These are phyloP conservation scores for Adelognathus sp. DNA, from an alignment of 2,888 invertebrate species.

Conservation along the genomic window DNA sequence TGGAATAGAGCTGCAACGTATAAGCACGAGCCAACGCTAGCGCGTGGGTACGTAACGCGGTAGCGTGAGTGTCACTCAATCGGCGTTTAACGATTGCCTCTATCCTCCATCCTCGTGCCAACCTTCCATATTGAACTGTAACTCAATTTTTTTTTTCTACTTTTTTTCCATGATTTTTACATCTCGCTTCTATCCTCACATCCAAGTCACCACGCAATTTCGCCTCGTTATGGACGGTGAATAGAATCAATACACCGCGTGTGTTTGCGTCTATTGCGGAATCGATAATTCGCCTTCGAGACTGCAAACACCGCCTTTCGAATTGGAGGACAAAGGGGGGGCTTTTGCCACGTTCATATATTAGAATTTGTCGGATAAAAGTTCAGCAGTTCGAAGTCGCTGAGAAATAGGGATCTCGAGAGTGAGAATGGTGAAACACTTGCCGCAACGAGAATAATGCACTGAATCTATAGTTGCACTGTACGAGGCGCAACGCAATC, in stretches of 20 bases:
- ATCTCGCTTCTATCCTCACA: not conserved
- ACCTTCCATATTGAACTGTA: slow-evolving; percentile 3
- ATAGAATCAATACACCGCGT: no score
- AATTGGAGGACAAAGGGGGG: slow-evolving; percentile 14
- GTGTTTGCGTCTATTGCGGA: slow-evolving; percentile 8
- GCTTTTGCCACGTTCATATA: not conserved
- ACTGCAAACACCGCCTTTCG: not conserved
- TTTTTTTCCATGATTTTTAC: not conserved
- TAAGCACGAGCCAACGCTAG: slow-evolving; percentile 14
- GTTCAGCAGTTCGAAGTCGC: slow-evolving; percentile 37
- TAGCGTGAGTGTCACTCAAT: slow-evolving; percentile 52
- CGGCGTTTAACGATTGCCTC: slow-evolving; percentile 40
- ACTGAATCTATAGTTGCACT: not conserved
- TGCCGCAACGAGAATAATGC: not conserved
- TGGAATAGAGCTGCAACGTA: slow-evolving; percentile 8
- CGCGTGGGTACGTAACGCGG: slow-evolving; percentile 47
- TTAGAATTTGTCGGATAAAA: slow-evolving; percentile 13
- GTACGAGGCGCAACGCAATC: slow-evolving; percentile 22
- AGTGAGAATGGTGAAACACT: slow-evolving; percentile 38
- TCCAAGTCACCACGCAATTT: slow-evolving; percentile 7
- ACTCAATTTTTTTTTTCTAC: slow-evolving; percentile 1
- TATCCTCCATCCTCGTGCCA: not conserved
- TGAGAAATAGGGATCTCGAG: not conserved
- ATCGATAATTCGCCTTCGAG: slow-evolving; percentile 46
- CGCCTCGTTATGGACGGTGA: slow-evolving; percentile 36